Base-by-base conservation (phyloP, 1,140 invertebrate genomes). In the Drosophila repleta region DNA sequence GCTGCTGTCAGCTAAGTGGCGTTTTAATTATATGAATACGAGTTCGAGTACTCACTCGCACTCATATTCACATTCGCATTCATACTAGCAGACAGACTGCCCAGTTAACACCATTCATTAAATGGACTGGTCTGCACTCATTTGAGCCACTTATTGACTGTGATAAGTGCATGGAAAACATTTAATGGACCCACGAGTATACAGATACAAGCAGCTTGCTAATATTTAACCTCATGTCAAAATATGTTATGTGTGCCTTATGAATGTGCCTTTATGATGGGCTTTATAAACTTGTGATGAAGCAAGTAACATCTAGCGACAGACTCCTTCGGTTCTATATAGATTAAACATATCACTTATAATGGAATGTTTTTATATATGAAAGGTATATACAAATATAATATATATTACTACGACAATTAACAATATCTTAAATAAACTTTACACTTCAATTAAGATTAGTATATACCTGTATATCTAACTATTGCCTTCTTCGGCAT, bases 11-110 rank as follows among this genome's bases (percentile, higher is more conserved):
- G 56, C 39, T 49, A 66, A 68, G 51, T 63, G 76, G 76, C 63
- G 37, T 57, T 79, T 75, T 79, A 79, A 80, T 79, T 76, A 80
- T 80, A 71, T 26, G 20, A 65, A 55, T 65, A 29, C 32, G 37
- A 67, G 35, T 68, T 13, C 26, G 29, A 55, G 53, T 56, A 57
- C 43, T 39, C 35, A 32, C 15, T 24, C 7, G 53, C 26, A 60
- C 56, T 60, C 56, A 15, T 5, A 60, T 3, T 45, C 56, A 20
- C 24, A 29, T 15, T 56, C 52, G 18, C 5, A 45, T 10, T 10
- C 24, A 29, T 29, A 43, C 26, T 37, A 55, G 32, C 29, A 65
- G 32, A 32, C 26, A 29, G 35, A 24, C 52, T 39, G 45, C 35
- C 45, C 32, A 29, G 45, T 55, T 57, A 65, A 62, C 68, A 62